Evolutionary conservation across 2,888 invertebrate genomes (phyloP).

Genomic region (Pimpla rufipes): DNA sequence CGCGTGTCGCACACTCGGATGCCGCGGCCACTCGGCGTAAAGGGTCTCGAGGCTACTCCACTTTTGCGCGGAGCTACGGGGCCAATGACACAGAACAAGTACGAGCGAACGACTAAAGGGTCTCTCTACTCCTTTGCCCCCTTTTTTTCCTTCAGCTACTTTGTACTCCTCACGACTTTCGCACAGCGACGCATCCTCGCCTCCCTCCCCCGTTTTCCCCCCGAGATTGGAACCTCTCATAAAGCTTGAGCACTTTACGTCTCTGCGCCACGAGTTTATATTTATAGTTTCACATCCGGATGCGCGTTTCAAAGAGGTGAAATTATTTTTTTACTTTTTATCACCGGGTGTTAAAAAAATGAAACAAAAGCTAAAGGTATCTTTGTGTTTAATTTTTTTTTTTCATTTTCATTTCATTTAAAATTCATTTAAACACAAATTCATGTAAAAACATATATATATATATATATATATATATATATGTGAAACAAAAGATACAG

Average conservation of each 20-base stretch:
- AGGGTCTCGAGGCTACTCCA: constrained; percentile 6
- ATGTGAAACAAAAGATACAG: too few relatives aligned
- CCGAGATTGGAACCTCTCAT: too few relatives aligned
- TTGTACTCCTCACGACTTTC: constrained; percentile 17
- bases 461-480: too few relatives aligned
- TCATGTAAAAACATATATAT: too few relatives aligned
- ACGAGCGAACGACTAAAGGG: background rate
- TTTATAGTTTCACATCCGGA: background rate
- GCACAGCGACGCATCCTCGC: background rate
- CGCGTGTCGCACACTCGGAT: constrained; percentile 4
- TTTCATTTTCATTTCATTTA: too few relatives aligned
- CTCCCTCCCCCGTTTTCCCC: background rate
- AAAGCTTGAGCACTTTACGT: too few relatives aligned
- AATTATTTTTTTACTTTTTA: too few relatives aligned
- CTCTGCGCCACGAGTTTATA: too few relatives aligned
- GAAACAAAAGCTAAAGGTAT: too few relatives aligned
- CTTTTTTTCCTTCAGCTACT: constrained; percentile 10
- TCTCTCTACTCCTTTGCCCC: background rate
- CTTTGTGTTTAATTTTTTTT: too few relatives aligned
- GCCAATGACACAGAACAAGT: constrained; percentile 4
- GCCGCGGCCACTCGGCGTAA: constrained; percentile 1
- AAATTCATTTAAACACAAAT: too few relatives aligned
- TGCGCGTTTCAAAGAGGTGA: background rate
- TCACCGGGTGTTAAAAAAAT: too few relatives aligned
- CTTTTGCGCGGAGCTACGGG: background rate